A percentile compares a stretch with the other conserved stretches of the same genome.
These are phyloP conservation scores for Pseudochirops corinnae DNA, from an alignment of 2,797 vertebrate species.

Conservation along the genomic window DNA sequence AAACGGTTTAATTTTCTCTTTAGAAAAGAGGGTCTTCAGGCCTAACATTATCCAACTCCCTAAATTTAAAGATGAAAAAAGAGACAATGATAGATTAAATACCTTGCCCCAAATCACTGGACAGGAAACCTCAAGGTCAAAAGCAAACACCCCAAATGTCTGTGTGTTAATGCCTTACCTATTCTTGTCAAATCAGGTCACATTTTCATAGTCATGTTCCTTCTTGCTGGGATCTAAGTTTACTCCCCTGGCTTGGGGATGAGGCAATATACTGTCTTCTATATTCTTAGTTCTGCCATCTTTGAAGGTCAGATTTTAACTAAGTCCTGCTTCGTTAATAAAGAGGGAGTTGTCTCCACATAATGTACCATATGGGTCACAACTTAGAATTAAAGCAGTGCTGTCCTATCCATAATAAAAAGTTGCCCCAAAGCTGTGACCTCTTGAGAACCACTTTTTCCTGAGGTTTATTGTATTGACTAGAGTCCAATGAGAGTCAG, in stretches of 20 bases:
- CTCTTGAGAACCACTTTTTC: neutral
- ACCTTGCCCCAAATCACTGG: neutral
- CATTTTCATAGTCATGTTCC: neutral
- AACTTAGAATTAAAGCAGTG: neutral
- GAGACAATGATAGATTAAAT: neutral
- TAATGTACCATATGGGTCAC: neutral
- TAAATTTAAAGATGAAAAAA: neutral
- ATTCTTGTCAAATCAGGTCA: neutral
- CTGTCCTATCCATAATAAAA: neutral
- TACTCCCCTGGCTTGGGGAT: neutral
- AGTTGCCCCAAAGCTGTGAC: neutral
- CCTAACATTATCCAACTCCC: slow-evolving; percentile 1
- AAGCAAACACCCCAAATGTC: neutral
- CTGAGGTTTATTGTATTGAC: neutral
- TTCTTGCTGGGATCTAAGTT: neutral
- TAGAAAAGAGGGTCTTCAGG: slow-evolving; percentile 59
- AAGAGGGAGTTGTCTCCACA: neutral
- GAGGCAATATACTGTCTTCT: neutral
- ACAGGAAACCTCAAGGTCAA: neutral
- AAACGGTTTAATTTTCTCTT: slow-evolving; percentile 49
- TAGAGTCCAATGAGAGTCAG: neutral
- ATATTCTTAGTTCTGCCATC: neutral
- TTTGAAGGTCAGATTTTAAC: neutral
- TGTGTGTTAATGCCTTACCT: neutral
- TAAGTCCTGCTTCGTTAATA: neutral